phyloP scores from a whole-genome alignment of 2,113 vertebrate species.

The Caloenas nicobarica region DNA sequence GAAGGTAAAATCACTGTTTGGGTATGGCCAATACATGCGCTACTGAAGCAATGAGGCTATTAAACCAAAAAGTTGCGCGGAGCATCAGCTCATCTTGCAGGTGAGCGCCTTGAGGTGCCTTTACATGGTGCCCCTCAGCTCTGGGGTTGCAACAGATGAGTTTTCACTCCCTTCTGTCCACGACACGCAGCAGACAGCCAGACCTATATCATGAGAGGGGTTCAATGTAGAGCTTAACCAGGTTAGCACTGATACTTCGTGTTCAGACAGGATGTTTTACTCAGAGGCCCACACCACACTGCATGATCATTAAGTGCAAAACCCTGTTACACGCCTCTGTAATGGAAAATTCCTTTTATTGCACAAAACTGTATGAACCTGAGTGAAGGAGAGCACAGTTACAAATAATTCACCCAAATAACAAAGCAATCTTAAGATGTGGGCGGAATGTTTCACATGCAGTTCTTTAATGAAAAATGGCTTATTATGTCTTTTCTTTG shows the following conservation, averaged over 20 bases:
- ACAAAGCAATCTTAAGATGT: neutral
- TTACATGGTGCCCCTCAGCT: neutral
- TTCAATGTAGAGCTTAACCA: neutral
- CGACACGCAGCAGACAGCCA: neutral
- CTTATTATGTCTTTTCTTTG: neutral
- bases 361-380: neutral
- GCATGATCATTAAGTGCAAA: neutral
- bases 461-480: neutral
- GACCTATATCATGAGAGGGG: neutral
- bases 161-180: neutral
- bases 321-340: neutral
- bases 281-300: neutral
- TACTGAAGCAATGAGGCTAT: neutral
- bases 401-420: constrained; percentile 2
- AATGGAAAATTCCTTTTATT: constrained; percentile 4
- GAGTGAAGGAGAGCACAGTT: neutral
- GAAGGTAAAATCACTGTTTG: neutral
- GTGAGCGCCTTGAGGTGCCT: neutral
- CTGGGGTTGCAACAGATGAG: neutral
- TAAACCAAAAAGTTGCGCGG: neutral
- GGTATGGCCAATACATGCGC: neutral
- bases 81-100: neutral
- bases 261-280: neutral
- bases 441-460: neutral
- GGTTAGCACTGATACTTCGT: neutral